Conservation (phyloP, 2,113 vertebrate genomes). For the Corvus moneduloides region DNA sequence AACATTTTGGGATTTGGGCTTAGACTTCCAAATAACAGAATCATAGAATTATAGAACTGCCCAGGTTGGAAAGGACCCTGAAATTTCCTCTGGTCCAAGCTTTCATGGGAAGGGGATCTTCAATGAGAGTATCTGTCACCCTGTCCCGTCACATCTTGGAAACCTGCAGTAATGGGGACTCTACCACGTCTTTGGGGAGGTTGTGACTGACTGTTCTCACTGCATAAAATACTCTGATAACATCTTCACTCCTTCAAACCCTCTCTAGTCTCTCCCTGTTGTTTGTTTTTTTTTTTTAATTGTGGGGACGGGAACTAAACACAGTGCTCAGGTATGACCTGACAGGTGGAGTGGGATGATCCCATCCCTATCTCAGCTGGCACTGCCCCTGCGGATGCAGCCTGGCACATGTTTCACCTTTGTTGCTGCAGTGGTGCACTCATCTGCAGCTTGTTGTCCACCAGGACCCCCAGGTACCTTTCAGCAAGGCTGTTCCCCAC, state of each 20-base stretch:
- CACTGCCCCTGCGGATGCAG: accelerated
- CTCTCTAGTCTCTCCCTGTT: not conserved
- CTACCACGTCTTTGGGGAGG: not conserved
- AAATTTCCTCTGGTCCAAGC: not conserved
- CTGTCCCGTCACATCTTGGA: not conserved
- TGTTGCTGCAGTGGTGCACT: not conserved
- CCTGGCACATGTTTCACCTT: not conserved
- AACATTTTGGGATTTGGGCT: not conserved
- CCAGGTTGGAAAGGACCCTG: not conserved
- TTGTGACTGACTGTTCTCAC: not conserved
- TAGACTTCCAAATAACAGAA: not conserved
- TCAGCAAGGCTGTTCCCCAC: not conserved
- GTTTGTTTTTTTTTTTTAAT: not conserved
- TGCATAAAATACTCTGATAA: not conserved
- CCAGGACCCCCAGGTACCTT: not conserved
- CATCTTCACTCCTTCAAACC: not conserved
- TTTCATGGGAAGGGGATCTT: not conserved
- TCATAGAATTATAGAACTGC: not conserved
- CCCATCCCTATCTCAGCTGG: not conserved
- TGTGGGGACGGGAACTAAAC: not conserved
- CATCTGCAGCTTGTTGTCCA: not conserved
- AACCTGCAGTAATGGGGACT: not conserved
- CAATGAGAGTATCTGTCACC: not conserved
- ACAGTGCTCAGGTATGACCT: not conserved
- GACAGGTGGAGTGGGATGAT: too few relatives aligned